phyloP scores from a whole-genome alignment of 2,797 vertebrate genomes.

The Prionace glauca region DNA sequence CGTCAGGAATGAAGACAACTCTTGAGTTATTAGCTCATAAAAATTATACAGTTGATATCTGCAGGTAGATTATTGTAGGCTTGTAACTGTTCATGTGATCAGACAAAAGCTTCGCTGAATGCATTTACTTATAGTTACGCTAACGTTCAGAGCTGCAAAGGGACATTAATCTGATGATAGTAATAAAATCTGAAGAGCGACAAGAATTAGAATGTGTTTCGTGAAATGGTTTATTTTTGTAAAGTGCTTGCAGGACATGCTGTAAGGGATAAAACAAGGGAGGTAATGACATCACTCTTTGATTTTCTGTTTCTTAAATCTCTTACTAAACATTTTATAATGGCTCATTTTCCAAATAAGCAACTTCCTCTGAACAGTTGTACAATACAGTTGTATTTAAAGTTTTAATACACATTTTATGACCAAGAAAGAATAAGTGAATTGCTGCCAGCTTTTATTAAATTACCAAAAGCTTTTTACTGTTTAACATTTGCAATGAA shows the following conservation, averaged over 20 bases:
- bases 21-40: conserved; percentile 32
- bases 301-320: not conserved
- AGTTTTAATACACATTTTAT: conserved; percentile 11
- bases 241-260: not conserved
- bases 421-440: not conserved
- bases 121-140: not conserved
- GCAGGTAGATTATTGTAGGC: conserved; percentile 6
- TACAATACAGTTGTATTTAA: conserved; percentile 18
- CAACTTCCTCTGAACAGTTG: not conserved
- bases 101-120: not conserved
- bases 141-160: conserved; percentile 21
- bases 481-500: conserved; percentile 26
- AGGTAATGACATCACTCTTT: not conserved
- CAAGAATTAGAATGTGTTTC: conserved; percentile 1
- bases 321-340: not conserved
- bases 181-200: conserved; percentile 18
- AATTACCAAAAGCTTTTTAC: conserved; percentile 29
- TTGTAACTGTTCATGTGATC: not conserved
- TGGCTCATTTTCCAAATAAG: not conserved
- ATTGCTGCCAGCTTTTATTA: conserved; percentile 21
- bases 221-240: conserved; percentile 19
- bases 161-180: conserved; percentile 29
- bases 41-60: conserved; percentile 32
- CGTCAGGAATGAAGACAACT: conserved; percentile 14
- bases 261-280: not conserved